phyloP scores from a whole-genome alignment of 2,113 vertebrate species.

The Grantiella picta region DNA sequence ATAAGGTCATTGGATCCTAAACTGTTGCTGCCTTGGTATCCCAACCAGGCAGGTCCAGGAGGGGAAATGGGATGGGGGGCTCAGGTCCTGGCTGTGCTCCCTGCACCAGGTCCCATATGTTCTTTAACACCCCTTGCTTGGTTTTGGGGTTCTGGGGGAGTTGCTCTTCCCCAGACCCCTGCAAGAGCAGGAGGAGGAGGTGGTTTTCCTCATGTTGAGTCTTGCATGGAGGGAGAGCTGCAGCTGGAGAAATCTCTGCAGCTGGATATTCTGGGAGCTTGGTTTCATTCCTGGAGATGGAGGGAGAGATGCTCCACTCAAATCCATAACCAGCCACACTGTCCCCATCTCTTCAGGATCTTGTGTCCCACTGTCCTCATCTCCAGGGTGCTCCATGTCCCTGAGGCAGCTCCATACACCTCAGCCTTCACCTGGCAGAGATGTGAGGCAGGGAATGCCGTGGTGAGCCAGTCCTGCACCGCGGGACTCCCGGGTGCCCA shows the following conservation, averaged over 20 bases:
- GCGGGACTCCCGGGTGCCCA: background rate
- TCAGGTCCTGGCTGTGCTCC: background rate
- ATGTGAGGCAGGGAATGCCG: background rate
- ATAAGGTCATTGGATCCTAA: background rate
- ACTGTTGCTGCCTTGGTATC: background rate
- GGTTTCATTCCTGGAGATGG: background rate
- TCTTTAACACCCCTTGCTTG: background rate
- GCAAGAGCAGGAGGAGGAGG: background rate
- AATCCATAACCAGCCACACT: background rate
- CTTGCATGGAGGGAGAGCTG: background rate
- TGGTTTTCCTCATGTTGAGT: background rate
- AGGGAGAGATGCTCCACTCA: background rate
- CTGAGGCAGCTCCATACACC: background rate
- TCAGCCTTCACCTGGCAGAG: background rate
- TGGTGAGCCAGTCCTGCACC: background rate
- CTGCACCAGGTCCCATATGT: rapidly evolving
- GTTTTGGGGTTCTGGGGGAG: rapidly evolving
- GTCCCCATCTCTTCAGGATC: background rate
- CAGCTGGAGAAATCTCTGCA: background rate
- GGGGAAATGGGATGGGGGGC: background rate
- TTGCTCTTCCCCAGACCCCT: background rate
- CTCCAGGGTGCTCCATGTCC: background rate
- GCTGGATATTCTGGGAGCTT: background rate
- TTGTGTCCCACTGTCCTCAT: background rate
- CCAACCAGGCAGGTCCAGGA: background rate